A percentile compares a stretch with the other conserved stretches of the same genome.
phyloP scores from a whole-genome alignment of 1,140 invertebrate species.

The Palaemon carinicauda region DNA sequence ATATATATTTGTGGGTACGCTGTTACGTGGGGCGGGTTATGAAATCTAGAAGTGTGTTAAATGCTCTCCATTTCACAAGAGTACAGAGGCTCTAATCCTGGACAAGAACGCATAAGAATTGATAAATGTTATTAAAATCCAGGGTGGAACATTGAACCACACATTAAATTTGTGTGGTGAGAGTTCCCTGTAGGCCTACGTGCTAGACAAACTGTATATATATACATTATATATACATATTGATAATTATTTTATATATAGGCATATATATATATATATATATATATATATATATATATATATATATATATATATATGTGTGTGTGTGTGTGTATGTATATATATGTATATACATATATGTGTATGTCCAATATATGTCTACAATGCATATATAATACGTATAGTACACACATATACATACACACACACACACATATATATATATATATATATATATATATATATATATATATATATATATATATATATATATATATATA shows the following conservation, averaged over 20 bases:
- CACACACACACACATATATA: neutral
- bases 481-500: neutral
- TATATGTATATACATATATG: neutral
- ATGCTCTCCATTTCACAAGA: no score
- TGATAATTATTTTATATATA: no score
- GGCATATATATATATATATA: neutral
- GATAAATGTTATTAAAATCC: neutral
- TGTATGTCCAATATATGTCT: neutral
- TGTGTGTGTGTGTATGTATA: neutral
- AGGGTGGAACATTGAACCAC: no score
- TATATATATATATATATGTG: neutral
- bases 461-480: neutral
- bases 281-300: constrained; percentile 1
- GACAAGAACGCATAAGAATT: neutral
- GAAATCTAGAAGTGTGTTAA: no score
- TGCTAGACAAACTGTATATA: no score
- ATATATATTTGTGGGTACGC: no score
- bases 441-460: neutral
- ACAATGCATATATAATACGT: neutral
- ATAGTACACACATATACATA: neutral
- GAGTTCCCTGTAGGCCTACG: no score
- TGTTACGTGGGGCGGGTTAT: no score
- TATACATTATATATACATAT: neutral
- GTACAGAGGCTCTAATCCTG: neutral
- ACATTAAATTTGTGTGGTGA: no score